phyloP scores from a whole-genome alignment of 1,140 invertebrate genomes.

The Zelostemma sp. region DNA sequence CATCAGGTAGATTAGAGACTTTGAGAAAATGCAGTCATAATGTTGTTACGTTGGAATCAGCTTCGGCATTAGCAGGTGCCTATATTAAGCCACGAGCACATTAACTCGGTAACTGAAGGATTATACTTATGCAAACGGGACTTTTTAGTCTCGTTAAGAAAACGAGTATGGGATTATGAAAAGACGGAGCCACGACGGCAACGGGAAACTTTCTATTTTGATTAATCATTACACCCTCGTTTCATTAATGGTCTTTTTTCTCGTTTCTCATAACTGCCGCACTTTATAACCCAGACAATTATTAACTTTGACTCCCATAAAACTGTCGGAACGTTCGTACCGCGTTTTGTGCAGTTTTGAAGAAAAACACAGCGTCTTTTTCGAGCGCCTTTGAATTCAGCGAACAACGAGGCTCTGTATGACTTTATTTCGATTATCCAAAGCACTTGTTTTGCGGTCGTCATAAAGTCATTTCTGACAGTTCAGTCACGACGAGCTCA shows the following conservation, averaged over 20 bases:
- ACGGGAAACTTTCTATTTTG: constrained; percentile 19
- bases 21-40: constrained; percentile 31
- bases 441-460: constrained; percentile 19
- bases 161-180: constrained; percentile 33
- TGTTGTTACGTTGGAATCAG: constrained; percentile 31
- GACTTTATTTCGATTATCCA: constrained; percentile 41
- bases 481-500: constrained; percentile 46
- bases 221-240: constrained; percentile 16
- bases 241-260: constrained; percentile 10
- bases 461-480: constrained; percentile 47
- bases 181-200: constrained; percentile 3
- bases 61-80: constrained; percentile 31
- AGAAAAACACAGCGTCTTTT: no score
- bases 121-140: constrained; percentile 45
- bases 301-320: background rate
- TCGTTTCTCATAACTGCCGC: background rate
- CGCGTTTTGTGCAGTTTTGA: no score
- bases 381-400: no score
- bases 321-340: no score
- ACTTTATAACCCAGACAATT: background rate
- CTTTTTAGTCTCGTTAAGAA: constrained; percentile 41
- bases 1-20: constrained; percentile 32
- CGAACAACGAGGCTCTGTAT: no score
- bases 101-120: constrained; percentile 43
- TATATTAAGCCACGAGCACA: constrained; percentile 35